These are phyloP conservation scores for Epicauta chinensis DNA, from an alignment of 1,140 invertebrate genomes.

Conservation along the genomic window DNA sequence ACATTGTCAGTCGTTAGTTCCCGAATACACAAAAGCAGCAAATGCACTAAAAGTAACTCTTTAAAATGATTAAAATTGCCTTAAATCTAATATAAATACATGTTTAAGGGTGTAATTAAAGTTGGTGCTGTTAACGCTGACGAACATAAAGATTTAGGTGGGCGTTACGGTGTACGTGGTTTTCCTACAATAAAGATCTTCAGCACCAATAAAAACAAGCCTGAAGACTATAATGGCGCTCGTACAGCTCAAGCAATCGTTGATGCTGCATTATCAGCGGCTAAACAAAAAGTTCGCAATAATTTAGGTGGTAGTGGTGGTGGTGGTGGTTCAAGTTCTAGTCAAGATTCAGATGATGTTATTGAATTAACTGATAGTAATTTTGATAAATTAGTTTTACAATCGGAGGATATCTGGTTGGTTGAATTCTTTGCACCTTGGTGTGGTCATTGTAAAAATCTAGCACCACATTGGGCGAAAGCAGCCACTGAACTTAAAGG, in stretches of 20 bases:
- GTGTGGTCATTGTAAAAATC: slow-evolving; percentile 95
- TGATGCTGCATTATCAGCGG: slow-evolving; percentile 71
- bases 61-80: background rate
- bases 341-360: slow-evolving; percentile 16
- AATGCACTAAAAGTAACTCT: slow-evolving; percentile 81
- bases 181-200: slow-evolving; percentile 98
- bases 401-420: slow-evolving; percentile 90
- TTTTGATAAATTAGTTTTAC: slow-evolving; percentile 83
- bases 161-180: slow-evolving; percentile 77
- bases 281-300: slow-evolving; percentile 60
- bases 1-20: slow-evolving; percentile 74
- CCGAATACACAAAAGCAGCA: slow-evolving; percentile 86
- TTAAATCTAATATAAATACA: slow-evolving; percentile 5
- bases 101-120: slow-evolving; percentile 76
- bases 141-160: slow-evolving; percentile 74
- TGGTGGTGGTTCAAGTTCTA: background rate
- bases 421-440: slow-evolving; percentile 97
- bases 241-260: slow-evolving; percentile 81
- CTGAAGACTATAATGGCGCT: slow-evolving; percentile 79
- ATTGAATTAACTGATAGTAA: slow-evolving; percentile 15
- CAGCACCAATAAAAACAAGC: slow-evolving; percentile 77
- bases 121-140: slow-evolving; percentile 92
- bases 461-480: slow-evolving; percentile 90
- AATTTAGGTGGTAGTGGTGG: slow-evolving; percentile 55
- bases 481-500: slow-evolving; percentile 64